phyloP scores from a whole-genome alignment of 2,888 invertebrate species.

The Stratiomys singularior region DNA sequence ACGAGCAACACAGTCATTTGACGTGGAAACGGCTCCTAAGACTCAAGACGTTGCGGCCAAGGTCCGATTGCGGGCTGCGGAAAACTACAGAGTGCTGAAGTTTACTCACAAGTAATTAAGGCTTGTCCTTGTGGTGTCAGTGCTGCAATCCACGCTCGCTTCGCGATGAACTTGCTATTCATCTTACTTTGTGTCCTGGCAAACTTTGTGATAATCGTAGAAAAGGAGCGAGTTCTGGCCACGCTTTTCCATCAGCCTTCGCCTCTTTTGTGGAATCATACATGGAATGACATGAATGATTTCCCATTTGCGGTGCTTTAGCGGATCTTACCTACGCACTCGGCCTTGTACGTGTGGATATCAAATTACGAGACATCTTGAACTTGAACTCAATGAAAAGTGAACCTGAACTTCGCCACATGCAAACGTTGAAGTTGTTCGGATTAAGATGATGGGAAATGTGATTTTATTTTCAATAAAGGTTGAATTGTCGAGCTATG shows the following conservation, averaged over 20 bases:
- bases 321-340: background rate
- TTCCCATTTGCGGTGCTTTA: background rate
- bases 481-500: background rate
- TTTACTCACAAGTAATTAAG: background rate
- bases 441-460: background rate
- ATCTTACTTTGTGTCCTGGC: conserved; percentile 9
- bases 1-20: too few relatives aligned
- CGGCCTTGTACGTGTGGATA: background rate
- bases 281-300: background rate
- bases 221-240: conserved; percentile 28
- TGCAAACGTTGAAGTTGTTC: background rate
- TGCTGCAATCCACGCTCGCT: background rate
- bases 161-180: conserved; percentile 8
- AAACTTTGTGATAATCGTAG: conserved; percentile 32
- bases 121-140: background rate
- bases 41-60: too few relatives aligned
- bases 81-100: background rate
- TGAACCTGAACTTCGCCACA: conserved; percentile 5
- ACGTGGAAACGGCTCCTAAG: too few relatives aligned
- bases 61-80: background rate
- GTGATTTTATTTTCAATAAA: background rate
- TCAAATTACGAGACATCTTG: background rate
- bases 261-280: too few relatives aligned
- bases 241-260: background rate
- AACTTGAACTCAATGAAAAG: conserved; percentile 30